Percentiles rank a stretch among this genome's conserved stretches.
Conservation (phyloP, 1,140 invertebrate species). For the Chymomyza costata region DNA sequence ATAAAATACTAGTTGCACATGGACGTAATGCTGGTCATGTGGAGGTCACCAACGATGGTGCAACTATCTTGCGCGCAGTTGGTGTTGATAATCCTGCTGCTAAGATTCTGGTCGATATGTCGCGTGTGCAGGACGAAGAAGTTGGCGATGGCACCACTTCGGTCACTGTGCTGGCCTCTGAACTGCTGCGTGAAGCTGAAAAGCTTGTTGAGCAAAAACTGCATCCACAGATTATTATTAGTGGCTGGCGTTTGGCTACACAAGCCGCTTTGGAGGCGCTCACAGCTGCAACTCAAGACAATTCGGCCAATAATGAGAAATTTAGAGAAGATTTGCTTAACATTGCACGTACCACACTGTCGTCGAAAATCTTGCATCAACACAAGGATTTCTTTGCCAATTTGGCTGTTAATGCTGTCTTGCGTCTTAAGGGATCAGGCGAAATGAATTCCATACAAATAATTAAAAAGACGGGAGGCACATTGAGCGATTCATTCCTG, state of each 20-base stretch:
- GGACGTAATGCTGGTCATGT: conserved; percentile 89
- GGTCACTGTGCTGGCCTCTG: conserved; percentile 97
- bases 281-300: conserved; percentile 84
- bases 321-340: conserved; percentile 95
- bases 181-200: conserved; percentile 96
- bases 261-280: conserved; percentile 90
- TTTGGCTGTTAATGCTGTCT: conserved; percentile 95
- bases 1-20: conserved; percentile 96
- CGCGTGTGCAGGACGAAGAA: conserved; percentile 99
- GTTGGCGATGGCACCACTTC: conserved; percentile 99
- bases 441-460: conserved; percentile 98
- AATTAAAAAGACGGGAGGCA: conserved; percentile 96
- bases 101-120: conserved; percentile 99
- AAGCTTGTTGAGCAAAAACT: conserved; percentile 95
- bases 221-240: conserved; percentile 98
- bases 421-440: conserved; percentile 95
- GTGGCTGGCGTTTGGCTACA: conserved; percentile 94
- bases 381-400: conserved; percentile 98
- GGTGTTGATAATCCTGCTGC: conserved; percentile 99
- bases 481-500: conserved; percentile 95
- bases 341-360: conserved; percentile 97
- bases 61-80: conserved; percentile 97
- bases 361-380: conserved; percentile 98
- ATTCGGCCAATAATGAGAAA: conserved; percentile 86
- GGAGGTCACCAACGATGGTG: conserved; percentile 99